Evolutionary conservation across 2,888 invertebrate species (phyloP), one percentile per base, ranked within the genome.

Genomic region (Teinopalpus imperialis): DNA sequence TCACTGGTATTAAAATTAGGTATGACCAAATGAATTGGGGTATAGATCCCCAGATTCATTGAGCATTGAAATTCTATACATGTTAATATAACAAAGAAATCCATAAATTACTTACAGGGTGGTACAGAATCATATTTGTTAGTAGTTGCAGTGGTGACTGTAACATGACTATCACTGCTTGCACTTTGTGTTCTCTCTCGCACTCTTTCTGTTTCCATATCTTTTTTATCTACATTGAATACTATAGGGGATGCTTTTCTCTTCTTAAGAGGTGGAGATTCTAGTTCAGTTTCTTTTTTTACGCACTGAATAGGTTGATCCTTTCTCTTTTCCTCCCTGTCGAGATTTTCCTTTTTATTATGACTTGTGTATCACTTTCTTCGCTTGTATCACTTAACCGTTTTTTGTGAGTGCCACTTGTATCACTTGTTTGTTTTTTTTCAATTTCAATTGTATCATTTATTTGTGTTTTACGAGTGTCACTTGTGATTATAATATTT

Each of bases 41-140:
- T n/a, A n/a, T n/a, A n/a, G n/a, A n/a, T n/a, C n/a, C n/a, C n/a
- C n/a, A n/a, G n/a, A n/a, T n/a, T n/a, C n/a, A n/a, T n/a, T n/a
- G n/a, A n/a, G n/a, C n/a, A n/a, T n/a, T n/a, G n/a, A n/a, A n/a
- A n/a, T n/a, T n/a, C n/a, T n/a, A n/a, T n/a, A n/a, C n/a, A n/a
- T n/a, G n/a, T n/a, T n/a, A n/a, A n/a, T n/a, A n/a, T n/a, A n/a
- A n/a, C 2, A 34, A 21, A 3, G 21, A 37, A 5, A 10, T 16
- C n/a, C 3, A 32, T 36, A 26, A 9, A 30, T n/a, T 12, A 81
- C 91, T 90, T 77, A 92, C 92, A 63, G 37, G 91, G 81, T 1
- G 92, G 92, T 44, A 92, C 57, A 30, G 90, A 72, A 54, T 92
- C 92, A 65, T 91, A 92, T 81, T 92, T 92, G 52, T 87, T 69